These are phyloP conservation scores for Acrobasis suavella DNA, from an alignment of 2,888 invertebrate genomes.

Conservation along the genomic window DNA sequence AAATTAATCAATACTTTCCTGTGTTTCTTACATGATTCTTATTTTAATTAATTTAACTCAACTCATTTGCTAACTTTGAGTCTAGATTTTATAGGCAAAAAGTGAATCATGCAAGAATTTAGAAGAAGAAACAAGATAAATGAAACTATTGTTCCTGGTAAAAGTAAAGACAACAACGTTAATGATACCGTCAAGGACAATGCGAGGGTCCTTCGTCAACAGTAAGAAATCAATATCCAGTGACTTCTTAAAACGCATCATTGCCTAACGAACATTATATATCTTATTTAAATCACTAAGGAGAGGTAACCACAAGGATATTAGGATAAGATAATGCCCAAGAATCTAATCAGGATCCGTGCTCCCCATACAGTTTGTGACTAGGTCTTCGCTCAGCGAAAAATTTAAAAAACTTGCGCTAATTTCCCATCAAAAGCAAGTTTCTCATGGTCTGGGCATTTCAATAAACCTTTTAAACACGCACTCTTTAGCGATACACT, in stretches of 20 bases:
- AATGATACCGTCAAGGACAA: conserved; percentile 29
- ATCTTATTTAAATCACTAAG: no score
- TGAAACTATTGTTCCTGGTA: conserved; percentile 25
- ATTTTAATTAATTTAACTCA: not conserved
- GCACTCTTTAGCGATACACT: no score
- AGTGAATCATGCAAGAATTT: conserved; percentile 17
- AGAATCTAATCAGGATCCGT: no score
- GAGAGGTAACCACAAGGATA: no score
- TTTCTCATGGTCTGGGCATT: no score
- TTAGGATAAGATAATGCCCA: no score
- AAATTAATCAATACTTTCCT: no score
- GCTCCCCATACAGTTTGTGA: no score
- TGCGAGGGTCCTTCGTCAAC: conserved; percentile 34
- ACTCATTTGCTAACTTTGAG: not conserved
- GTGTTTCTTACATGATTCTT: not conserved
- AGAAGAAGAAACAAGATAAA: conserved; percentile 21
- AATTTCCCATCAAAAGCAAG: no score
- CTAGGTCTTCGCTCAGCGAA: no score
- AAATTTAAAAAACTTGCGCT: no score
- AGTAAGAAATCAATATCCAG: not conserved
- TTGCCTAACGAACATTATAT: not conserved
- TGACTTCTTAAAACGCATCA: not conserved
- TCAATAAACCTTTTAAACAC: no score
- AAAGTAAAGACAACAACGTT: conserved; percentile 31
- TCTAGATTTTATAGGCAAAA: not conserved